Conservation (phyloP, 2,113 vertebrate species). For the Lampris megalopsis region DNA sequence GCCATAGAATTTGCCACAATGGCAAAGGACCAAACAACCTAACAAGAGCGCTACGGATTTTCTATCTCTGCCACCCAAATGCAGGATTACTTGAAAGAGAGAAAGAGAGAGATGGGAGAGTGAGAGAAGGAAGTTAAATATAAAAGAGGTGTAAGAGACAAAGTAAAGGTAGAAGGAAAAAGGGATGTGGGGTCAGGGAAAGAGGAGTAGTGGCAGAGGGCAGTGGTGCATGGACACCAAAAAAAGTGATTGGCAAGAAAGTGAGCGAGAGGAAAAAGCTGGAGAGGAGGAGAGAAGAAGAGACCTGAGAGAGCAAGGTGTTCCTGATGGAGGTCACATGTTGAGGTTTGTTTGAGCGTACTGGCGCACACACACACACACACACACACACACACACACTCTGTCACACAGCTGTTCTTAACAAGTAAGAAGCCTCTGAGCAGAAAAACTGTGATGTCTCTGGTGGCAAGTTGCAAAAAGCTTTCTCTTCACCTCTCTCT, state of each 20-base stretch:
- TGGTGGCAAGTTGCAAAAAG: slow-evolving; percentile 81
- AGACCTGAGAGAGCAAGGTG: slow-evolving; percentile 25
- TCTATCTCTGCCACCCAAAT: too few relatives aligned
- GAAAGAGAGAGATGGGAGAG: too few relatives aligned
- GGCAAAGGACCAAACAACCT: too few relatives aligned
- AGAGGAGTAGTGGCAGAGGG: too few relatives aligned
- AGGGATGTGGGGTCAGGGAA: too few relatives aligned
- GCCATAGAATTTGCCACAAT: too few relatives aligned
- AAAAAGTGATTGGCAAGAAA: not conserved
- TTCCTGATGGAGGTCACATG: slow-evolving; percentile 58
- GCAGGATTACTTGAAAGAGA: too few relatives aligned
- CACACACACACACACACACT: not conserved
- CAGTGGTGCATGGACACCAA: not conserved
- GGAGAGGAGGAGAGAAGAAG: slow-evolving; percentile 31
- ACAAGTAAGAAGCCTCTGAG: slow-evolving; percentile 71
- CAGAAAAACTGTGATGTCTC: slow-evolving; percentile 79
- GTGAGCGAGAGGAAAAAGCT: slow-evolving; percentile 21
- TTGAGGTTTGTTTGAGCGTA: slow-evolving; percentile 38
- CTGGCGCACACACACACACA: not conserved
- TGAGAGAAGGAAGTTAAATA: too few relatives aligned
- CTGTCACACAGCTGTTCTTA: slow-evolving; percentile 54
- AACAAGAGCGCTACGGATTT: too few relatives aligned
- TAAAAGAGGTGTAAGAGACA: too few relatives aligned
- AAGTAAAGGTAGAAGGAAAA: too few relatives aligned
- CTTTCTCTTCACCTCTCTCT: slow-evolving; percentile 58